Evolutionary conservation across 2,113 vertebrate species (phyloP).

Genomic region (Charadrius vociferus): DNA sequence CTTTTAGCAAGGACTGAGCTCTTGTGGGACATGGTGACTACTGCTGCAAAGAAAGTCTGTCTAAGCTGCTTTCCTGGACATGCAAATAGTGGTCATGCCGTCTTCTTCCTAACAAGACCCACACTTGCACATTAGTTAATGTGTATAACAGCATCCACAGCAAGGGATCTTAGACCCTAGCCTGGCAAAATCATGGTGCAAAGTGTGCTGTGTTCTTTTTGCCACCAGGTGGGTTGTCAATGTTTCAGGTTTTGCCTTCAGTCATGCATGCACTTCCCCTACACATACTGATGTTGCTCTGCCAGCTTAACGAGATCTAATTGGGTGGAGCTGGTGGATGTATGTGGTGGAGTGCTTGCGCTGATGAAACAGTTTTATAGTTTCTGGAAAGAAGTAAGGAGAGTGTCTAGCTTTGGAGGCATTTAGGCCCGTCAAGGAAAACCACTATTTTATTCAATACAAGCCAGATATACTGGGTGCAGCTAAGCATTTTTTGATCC

Average conservation of each 20-base stretch:
- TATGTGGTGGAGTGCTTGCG: neutral
- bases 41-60: neutral
- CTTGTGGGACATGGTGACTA: neutral
- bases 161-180: neutral
- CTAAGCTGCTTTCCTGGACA: too few relatives aligned
- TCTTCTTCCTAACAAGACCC: neutral
- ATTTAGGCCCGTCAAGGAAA: neutral
- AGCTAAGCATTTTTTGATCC: neutral
- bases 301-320: neutral
- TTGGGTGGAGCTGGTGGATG: neutral
- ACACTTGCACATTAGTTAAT: neutral
- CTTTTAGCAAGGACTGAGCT: neutral
- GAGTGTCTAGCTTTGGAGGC: neutral
- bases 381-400: neutral
- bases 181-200: neutral
- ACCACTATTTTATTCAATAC: neutral
- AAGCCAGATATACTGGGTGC: neutral
- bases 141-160: neutral
- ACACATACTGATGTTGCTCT: neutral
- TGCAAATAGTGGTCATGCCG: neutral
- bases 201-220: neutral
- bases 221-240: neutral
- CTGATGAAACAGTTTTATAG: neutral
- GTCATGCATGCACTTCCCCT: neutral
- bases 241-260: neutral